Conservation (phyloP, 2,113 vertebrate species). For the Pao palembangensis region DNA sequence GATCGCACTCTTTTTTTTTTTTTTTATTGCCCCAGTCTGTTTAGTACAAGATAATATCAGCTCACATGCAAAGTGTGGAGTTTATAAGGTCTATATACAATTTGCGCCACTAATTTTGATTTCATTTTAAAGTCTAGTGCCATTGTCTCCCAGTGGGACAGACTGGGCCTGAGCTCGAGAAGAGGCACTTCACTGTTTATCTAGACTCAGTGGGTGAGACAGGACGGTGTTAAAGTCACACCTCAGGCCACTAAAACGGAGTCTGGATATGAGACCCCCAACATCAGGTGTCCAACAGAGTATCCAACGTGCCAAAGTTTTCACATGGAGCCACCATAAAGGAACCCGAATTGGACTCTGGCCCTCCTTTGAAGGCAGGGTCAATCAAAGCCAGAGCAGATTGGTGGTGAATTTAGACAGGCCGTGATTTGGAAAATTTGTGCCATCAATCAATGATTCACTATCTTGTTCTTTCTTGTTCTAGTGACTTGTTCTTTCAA, state of each 20-base stretch:
- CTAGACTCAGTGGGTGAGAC: constrained; percentile 58
- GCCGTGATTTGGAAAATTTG: no score
- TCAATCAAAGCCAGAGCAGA: constrained; percentile 38
- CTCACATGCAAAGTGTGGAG: no score
- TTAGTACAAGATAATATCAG: no score
- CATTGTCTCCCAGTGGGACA: constrained; percentile 22
- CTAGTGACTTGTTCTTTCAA: no score
- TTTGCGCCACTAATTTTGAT: no score
- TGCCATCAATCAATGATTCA: no score
- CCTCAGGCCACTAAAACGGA: constrained; percentile 64
- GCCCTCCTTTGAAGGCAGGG: constrained; percentile 61
- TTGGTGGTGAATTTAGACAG: no score
- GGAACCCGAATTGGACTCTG: constrained; percentile 49
- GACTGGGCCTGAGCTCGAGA: constrained; percentile 30
- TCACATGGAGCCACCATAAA: constrained; percentile 57
- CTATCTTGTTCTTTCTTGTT: background rate
- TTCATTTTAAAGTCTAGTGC: no score
- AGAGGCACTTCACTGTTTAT: constrained; percentile 57
- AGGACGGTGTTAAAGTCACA: constrained; percentile 70
- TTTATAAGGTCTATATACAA: no score
- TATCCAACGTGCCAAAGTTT: constrained; percentile 57
- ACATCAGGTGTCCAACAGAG: constrained; percentile 64
- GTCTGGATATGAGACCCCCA: constrained; percentile 42
- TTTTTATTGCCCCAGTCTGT: constrained; percentile 2
- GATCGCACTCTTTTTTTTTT: background rate